Evolutionary conservation across 2,797 vertebrate species (phyloP), one percentile per base, ranked within the genome.

Genomic region (Gadopsis marmoratus): DNA sequence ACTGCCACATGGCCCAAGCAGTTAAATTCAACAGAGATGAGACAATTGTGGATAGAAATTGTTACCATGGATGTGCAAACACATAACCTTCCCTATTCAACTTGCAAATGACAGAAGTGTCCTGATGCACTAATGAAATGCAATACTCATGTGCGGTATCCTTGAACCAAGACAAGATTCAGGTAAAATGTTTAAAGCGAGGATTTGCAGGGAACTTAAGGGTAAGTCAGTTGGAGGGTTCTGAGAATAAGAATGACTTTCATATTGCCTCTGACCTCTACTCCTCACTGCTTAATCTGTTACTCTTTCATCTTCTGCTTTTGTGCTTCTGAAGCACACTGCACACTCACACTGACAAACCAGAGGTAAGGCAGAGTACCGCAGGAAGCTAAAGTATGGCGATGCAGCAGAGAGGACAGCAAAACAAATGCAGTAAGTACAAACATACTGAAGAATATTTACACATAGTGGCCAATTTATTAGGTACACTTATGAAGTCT

Each of bases 161-260:
- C 39, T 43, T 73, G 65, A 84, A 82, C 55, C 7, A 41, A 14
- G 35, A 45, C 13, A 31, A 21, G 35, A 12, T 29, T 53, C 54
- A 68, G 53, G 53, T 74, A 54, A 87, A 85, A 43, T 82, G 59
- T 74, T 87, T 74, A 79, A 89, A 82, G 59, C 54, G 47, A 77
- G 69, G 59, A 75, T 74, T 67, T 81, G 58, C 69, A 81, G 79
- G 86, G 86, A 79, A 84, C 69, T 76, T 69, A 39, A 35, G 45
- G 70, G 16, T 47, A 76, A 78, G 72, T 62, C 71, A 74, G 61
- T 60, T 73, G 26, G 53, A 78, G 66, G 51, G 64, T 81, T 85
- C 76, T 41, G 81, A 91, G 79, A 87, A 82, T 84, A 70, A 84
- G 78, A 89, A 71, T 89, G 87, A 89, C 91, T 86, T 90, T 86